These are phyloP conservation scores for Gymnarchus niloticus DNA, from an alignment of 2,113 vertebrate genomes.

Conservation along the genomic window DNA sequence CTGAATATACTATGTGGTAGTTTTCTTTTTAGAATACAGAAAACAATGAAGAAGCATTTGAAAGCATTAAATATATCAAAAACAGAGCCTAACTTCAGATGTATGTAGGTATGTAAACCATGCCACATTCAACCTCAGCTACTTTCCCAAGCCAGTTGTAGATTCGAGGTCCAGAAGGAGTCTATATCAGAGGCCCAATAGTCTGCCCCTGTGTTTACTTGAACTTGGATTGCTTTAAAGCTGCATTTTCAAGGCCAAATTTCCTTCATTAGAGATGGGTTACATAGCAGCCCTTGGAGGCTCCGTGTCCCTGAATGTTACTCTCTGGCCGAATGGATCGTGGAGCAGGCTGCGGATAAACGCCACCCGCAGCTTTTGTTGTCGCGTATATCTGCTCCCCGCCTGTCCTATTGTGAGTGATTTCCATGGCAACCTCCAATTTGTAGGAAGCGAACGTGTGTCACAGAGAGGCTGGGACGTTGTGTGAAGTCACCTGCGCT, in stretches of 20 bases:
- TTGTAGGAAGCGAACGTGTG: slow-evolving; percentile 11
- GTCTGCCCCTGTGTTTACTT: too few relatives aligned
- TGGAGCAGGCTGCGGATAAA: not conserved
- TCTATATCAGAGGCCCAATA: too few relatives aligned
- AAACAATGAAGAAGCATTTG: too few relatives aligned
- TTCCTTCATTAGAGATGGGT: not conserved
- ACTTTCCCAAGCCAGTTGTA: not conserved
- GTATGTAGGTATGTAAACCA: not conserved
- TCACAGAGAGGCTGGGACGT: not conserved
- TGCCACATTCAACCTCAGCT: not conserved
- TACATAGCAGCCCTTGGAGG: not conserved
- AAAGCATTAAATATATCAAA: not conserved
- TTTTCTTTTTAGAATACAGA: too few relatives aligned
- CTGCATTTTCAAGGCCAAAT: not conserved
- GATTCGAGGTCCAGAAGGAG: not conserved
- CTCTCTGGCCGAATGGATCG: not conserved
- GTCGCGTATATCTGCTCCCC: not conserved
- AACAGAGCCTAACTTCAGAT: not conserved
- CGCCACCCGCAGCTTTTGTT: not conserved
- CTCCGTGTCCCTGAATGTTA: not conserved
- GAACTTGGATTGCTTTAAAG: not conserved
- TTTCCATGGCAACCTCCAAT: slow-evolving; percentile 29
- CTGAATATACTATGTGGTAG: not conserved
- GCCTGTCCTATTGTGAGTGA: slow-evolving; percentile 19
- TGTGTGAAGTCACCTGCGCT: not conserved